Base-by-base conservation (phyloP, 2,888 invertebrate species). In the Diachrysia chrysitis region DNA sequence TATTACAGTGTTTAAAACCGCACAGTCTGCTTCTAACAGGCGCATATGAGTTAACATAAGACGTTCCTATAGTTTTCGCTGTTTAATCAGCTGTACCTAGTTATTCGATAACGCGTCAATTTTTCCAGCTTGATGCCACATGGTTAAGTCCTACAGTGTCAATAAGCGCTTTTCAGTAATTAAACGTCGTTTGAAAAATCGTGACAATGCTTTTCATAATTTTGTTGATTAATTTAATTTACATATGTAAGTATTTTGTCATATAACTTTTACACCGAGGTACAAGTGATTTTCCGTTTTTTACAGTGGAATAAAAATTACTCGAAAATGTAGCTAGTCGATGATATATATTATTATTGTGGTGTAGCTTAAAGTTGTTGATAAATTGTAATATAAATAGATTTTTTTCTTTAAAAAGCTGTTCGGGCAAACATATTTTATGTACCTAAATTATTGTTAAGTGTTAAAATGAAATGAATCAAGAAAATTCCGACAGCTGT, bases 41-140 rank as follows among this genome's bases (percentile, higher is more conserved):
- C 32, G 17, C 53, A 23, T 16, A 37, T 14, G 58, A 55, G 64
- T 66, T 63, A 51, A 62, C 25, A 19, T 57, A 56, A 35, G 58
- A 55, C 17, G 35, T 23, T 42, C 66, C 75, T 17, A 82, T 62
- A 81, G 85, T 79, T 87, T 86, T 84, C 71, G 74, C 61, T 86
- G 78, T 87, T 78, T 55, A 66, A 82, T 75, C 74, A 81, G 72
- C 73, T 79, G 76, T 75, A 42, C 2, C 16, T 37, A 37, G 9
- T 82, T 69, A 56, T 73, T 71, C 63, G 76, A 64, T 78, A 77
- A 64, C 66, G 64, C 56, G 66, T 76, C 53, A 81, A 82, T 73
- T 77, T 82, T 67, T 67, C 66, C 32, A 68, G 65, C 59, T 64
- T 66, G 71, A 76, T 69, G 72, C 63, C 69, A 64, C 66, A 70